These are phyloP conservation scores for Astreopora myriophthalma DNA, from an alignment of 64 coral and sea anemone species.

Conservation along the genomic window DNA sequence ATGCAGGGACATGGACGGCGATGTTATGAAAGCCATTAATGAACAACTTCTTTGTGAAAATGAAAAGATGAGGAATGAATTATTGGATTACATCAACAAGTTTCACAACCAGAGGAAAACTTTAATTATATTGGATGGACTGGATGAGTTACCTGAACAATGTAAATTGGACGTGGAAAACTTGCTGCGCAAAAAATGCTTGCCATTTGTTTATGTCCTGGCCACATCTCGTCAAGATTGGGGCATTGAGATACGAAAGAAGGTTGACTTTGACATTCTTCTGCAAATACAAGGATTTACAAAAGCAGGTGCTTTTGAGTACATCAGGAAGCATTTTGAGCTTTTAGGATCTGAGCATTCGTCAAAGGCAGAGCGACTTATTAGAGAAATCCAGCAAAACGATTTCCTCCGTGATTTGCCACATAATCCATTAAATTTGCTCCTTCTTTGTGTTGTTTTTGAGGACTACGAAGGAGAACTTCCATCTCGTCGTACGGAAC, in stretches of 20 bases:
- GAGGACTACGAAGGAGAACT: conserved; percentile 39
- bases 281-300: conserved; percentile 17
- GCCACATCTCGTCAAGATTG: conserved; percentile 37
- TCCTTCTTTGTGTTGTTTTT: conserved; percentile 44
- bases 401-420: background rate
- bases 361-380: background rate
- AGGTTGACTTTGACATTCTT: background rate
- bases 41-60: conserved; percentile 14
- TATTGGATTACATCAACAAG: background rate
- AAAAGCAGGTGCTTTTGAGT: background rate
- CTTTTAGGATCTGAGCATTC: background rate
- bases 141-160: conserved; percentile 6
- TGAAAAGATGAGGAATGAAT: background rate
- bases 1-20: conserved; percentile 12
- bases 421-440: conserved; percentile 7
- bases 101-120: background rate
- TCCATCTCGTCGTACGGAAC: background rate
- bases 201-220: background rate
- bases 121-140: conserved; percentile 12
- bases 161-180: background rate
- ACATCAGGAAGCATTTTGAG: background rate
- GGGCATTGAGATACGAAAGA: background rate
- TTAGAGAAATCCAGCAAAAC: background rate
- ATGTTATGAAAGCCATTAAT: conserved; percentile 3
- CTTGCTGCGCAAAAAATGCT: background rate